Percentiles rank a stretch among this genome's conserved stretches.
Evolutionary conservation across 2,888 invertebrate species (phyloP).

Genomic region (Plebejus melissa): DNA sequence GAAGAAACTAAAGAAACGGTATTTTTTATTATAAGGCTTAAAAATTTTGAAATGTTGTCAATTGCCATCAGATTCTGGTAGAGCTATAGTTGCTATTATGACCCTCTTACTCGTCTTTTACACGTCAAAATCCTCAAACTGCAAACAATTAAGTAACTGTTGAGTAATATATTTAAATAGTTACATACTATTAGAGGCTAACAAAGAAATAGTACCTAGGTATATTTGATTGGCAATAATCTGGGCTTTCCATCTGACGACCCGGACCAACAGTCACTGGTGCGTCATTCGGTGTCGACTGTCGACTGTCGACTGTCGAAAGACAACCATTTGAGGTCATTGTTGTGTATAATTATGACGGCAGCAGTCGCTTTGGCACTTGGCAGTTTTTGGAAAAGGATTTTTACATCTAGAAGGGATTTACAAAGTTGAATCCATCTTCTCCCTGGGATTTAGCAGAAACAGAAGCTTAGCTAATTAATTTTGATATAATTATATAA

Average conservation of each 20-base stretch:
- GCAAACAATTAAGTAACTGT: neutral
- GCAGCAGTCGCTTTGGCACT: neutral
- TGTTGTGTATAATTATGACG: neutral
- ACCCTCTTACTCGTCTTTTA: too few species aligned
- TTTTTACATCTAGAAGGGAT: neutral
- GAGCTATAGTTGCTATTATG: too few species aligned
- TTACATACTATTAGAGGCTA: neutral
- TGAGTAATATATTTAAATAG: neutral
- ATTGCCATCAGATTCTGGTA: too few species aligned
- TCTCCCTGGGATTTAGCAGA: too few species aligned
- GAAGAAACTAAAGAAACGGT: too few species aligned
- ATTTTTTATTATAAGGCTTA: too few species aligned
- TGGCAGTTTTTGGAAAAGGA: neutral
- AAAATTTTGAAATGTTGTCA: too few species aligned
- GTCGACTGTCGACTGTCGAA: neutral
- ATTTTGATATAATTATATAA: too few species aligned
- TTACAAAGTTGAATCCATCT: too few species aligned
- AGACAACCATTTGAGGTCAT: constrained; percentile 1
- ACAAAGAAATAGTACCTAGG: neutral
- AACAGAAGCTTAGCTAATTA: too few species aligned
- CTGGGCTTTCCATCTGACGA: constrained; percentile 4
- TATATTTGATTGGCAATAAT: neutral
- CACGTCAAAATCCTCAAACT: too few species aligned
- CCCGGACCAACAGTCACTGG: constrained; percentile 12
- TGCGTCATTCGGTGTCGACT: neutral